A percentile compares a stretch with the other conserved stretches of the same genome.
phyloP scores from a whole-genome alignment of 92 coral and sea anemone genomes.

The Porites divaricata region DNA sequence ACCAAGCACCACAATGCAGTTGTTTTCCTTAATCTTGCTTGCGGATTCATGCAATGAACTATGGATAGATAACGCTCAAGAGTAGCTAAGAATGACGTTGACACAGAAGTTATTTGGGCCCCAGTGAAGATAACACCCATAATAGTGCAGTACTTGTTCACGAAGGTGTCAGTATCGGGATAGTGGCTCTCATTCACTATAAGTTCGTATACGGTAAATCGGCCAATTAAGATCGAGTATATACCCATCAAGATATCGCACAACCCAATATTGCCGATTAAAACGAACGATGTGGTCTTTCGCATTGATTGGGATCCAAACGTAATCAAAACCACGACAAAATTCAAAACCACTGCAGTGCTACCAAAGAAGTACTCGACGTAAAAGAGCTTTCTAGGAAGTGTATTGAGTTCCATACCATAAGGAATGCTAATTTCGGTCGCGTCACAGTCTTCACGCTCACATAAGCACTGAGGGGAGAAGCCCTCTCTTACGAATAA shows the following conservation, averaged over 20 bases:
- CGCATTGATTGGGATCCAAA: conserved; percentile 38
- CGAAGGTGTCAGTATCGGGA: conserved; percentile 49
- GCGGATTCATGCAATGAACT: conserved; percentile 68
- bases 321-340: conserved; percentile 38
- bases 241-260: conserved; percentile 69
- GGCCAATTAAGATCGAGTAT: conserved; percentile 62
- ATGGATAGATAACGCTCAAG: conserved; percentile 63
- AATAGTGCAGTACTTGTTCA: conserved; percentile 56
- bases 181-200: conserved; percentile 44
- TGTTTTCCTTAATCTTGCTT: conserved; percentile 32
- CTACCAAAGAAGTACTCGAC: conserved; percentile 60
- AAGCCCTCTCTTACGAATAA: conserved; percentile 45
- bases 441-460: background rate
- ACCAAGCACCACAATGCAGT: conserved; percentile 15
- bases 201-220: conserved; percentile 68
- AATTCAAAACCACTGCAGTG: conserved; percentile 39
- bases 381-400: conserved; percentile 61
- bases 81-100: conserved; percentile 61
- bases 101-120: conserved; percentile 58
- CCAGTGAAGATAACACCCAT: conserved; percentile 71
- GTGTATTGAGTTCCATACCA: conserved; percentile 27
- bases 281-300: conserved; percentile 59
- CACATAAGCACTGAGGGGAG: conserved; percentile 66
- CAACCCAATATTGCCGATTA: conserved; percentile 61
- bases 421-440: conserved; percentile 40